Base-by-base conservation (phyloP, 2,113 vertebrate species). In the Cinclus mexicanus region DNA sequence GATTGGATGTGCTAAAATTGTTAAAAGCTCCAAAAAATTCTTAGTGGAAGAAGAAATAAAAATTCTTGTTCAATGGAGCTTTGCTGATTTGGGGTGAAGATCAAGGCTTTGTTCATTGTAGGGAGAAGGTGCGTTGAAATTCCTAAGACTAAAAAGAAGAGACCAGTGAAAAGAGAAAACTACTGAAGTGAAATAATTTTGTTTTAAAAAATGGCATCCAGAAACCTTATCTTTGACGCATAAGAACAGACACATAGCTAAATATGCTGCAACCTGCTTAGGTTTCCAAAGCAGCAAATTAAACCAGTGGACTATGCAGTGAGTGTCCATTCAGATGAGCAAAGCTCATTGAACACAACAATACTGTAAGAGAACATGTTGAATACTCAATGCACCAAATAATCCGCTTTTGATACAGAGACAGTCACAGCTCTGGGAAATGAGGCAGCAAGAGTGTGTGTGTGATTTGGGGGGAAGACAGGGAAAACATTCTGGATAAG, bases 251-350 rank as follows among this genome's bases (percentile, higher is more conserved):
- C 95, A 96, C 86, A 74, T 72, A 57, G 89, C 84, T 91, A 94
- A 97, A 97, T 97, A 94, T 94, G 87, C 89, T 87, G 89, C 93
- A 88, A 81, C 84, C 93, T 83, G 68, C 74, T 94, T 93, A 64
- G 35, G 72, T 95, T 96, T 94, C 96, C 94, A 95, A 96, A 97
- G 83, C 76, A 94, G 86, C 82, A 76, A 89, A 96, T 97, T 93
- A 96, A 97, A 96, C 94, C 95, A 96, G 92, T 96, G 94, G 94
- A 92, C 95, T 95, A 97, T 96, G 96, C 89, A 95, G 68, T 67
- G 83, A 96, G 93, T 97, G 92, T 95, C 94, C 96, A 96, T 97
- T 97, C 96, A 96, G 87, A 95, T 96, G 96, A 96, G 96, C 96
- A 96, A 89, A 95, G 96, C 96, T 97, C 96, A 96, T 94, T 95